Percentiles rank a stretch among this genome's conserved stretches.
Evolutionary conservation across 2,113 vertebrate genomes (phyloP).

Genomic region (Lophotis ruficrista): DNA sequence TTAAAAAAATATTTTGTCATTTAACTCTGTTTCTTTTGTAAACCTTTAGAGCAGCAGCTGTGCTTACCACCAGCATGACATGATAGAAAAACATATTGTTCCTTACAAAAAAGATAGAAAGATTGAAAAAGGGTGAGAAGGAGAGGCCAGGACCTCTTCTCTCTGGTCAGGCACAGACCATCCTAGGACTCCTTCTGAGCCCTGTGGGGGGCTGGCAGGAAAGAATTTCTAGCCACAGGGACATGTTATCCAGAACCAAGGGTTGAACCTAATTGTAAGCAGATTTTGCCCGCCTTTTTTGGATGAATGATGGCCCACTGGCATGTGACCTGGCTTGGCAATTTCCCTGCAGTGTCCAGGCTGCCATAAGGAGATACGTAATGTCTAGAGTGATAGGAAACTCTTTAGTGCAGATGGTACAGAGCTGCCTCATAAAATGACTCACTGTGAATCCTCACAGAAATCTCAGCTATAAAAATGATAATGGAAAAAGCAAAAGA

Average conservation of each 20-base stretch:
- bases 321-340: conserved; percentile 81
- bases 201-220: conserved; percentile 84
- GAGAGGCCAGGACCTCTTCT: conserved; percentile 47
- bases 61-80: conserved; percentile 50
- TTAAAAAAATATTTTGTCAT: not conserved
- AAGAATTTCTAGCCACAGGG: conserved; percentile 79
- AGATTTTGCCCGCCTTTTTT: conserved; percentile 77
- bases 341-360: conserved; percentile 69
- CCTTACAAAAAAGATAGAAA: not conserved
- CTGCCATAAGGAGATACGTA: conserved; percentile 81
- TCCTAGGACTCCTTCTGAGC: conserved; percentile 76
- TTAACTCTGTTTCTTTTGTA: not conserved
- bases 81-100: conserved; percentile 32
- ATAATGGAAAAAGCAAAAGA: conserved; percentile 84
- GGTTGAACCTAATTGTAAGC: conserved; percentile 84
- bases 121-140: conserved; percentile 10
- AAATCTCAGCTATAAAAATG: conserved; percentile 80
- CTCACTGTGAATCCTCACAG: conserved; percentile 79
- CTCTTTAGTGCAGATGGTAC: conserved; percentile 78
- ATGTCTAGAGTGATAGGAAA: conserved; percentile 83
- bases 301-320: conserved; percentile 81
- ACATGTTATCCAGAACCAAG: conserved; percentile 78
- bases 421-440: conserved; percentile 81
- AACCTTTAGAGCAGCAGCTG: conserved; percentile 62
- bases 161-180: conserved; percentile 72